Base-by-base conservation (phyloP, 2,797 vertebrate species). In the Xyrichtys novacula region DNA sequence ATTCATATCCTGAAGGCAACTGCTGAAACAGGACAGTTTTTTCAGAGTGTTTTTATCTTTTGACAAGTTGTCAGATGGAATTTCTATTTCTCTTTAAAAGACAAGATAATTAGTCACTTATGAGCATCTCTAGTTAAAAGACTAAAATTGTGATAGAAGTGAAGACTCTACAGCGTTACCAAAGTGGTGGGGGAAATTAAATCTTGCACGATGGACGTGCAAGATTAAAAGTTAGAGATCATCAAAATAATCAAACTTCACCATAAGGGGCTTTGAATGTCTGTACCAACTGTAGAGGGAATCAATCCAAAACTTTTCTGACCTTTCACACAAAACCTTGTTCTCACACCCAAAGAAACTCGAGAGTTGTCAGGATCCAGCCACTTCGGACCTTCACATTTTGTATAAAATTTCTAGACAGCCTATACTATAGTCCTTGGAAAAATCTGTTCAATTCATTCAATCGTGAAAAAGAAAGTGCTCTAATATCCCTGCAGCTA, bases 401-500 rank as follows among this genome's bases (percentile, higher is more conserved):
- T n/a, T n/a, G n/a, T n/a, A n/a, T n/a, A n/a, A 9, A 42, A 19
- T 19, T 15, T 46, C 16, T 23, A 7, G 3, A 14, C 14, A 46
- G 36, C 50, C 12, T 12, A 25, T 62, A 19, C 3, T 28, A 23
- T n/a, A 53, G 36, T n/a, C 50, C 48, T 12, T 50, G 53, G 69
- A 38, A 44, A 9, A 3, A 32, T 32, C 3, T 9, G 11, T 32
- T 32, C 31, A 19, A 56, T 50, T 65, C 11, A 43, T 26, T 22
- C 32, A 40, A 5, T 25, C 12, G 8, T 20, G n/a, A 46, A 25
- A 25, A 6, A 31, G 31, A 36, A 38, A 22, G 44, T 39, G 44
- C 31, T 36, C 17, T 38, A 25, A 49, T 4, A 9, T 43, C 1
- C 40, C 16, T n/a, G 11, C 20, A 46, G 43, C 26, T 29, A 6